phyloP scores from a whole-genome alignment of 2,888 invertebrate species.

The Mythimna albipuncta region DNA sequence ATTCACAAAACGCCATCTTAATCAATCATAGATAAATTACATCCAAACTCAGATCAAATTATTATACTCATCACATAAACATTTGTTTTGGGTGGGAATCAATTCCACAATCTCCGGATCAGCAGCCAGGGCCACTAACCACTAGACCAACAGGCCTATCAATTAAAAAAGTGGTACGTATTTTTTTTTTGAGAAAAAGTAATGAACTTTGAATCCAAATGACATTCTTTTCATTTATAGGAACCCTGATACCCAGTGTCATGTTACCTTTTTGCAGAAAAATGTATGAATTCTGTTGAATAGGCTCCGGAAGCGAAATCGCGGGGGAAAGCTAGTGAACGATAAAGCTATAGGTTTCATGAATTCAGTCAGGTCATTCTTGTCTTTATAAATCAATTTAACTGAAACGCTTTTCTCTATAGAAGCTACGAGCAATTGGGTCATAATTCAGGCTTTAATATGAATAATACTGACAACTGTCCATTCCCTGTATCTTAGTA shows the following conservation, averaged over 20 bases:
- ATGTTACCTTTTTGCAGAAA: neutral
- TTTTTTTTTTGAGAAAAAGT: too few species aligned
- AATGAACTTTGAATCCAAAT: neutral
- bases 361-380: neutral
- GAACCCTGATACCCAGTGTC: neutral
- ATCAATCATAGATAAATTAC: too few species aligned
- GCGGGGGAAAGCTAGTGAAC: neutral
- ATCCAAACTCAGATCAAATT: too few species aligned
- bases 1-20: too few species aligned
- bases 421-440: neutral
- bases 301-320: neutral
- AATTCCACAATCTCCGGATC: too few species aligned
- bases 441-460: neutral
- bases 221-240: neutral
- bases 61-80: too few species aligned
- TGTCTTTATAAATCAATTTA: neutral
- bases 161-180: too few species aligned
- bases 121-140: too few species aligned
- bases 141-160: too few species aligned
- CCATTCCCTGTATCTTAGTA: neutral
- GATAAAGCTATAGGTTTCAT: neutral
- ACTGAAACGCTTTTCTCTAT: neutral
- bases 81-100: too few species aligned
- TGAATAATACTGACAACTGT: conserved; percentile 16
- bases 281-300: neutral